phyloP scores from a whole-genome alignment of 1,140 invertebrate genomes.

The Druon quercuslanigerum region DNA sequence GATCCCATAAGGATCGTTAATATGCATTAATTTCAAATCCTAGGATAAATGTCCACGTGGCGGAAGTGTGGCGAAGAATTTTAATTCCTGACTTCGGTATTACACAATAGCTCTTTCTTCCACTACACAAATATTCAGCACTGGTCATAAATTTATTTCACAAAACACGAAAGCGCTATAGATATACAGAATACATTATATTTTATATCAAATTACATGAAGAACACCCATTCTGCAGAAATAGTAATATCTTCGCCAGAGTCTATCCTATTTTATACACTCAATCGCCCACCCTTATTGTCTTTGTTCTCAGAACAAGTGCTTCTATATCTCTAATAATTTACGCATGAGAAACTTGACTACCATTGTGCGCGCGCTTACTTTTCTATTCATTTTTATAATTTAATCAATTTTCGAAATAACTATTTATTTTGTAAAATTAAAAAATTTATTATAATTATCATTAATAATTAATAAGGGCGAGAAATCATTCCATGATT shows the following conservation, averaged over 20 bases:
- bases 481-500: too few relatives aligned
- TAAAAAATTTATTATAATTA: too few relatives aligned
- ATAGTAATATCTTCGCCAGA: background rate
- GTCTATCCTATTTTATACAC: background rate
- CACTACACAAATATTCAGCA: background rate
- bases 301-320: constrained; percentile 17
- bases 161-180: too few relatives aligned
- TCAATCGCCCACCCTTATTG: background rate
- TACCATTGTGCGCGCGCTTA: too few relatives aligned
- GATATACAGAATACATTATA: too few relatives aligned
- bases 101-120: constrained; percentile 21
- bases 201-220: background rate
- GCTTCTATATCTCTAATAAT: background rate
- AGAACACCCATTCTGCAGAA: background rate
- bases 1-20: constrained; percentile 48
- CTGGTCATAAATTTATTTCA: background rate
- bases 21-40: constrained; percentile 54
- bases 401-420: too few relatives aligned
- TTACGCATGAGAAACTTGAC: too few relatives aligned
- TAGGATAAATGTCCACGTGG: constrained; percentile 43
- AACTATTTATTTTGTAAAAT: too few relatives aligned
- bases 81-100: constrained; percentile 44
- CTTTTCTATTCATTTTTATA: too few relatives aligned
- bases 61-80: constrained; percentile 53
- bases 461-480: too few relatives aligned